Evolutionary conservation across 2,113 vertebrate genomes (phyloP), one percentile per base, ranked within the genome.

Genomic region (Rhagologus leucostigma): DNA sequence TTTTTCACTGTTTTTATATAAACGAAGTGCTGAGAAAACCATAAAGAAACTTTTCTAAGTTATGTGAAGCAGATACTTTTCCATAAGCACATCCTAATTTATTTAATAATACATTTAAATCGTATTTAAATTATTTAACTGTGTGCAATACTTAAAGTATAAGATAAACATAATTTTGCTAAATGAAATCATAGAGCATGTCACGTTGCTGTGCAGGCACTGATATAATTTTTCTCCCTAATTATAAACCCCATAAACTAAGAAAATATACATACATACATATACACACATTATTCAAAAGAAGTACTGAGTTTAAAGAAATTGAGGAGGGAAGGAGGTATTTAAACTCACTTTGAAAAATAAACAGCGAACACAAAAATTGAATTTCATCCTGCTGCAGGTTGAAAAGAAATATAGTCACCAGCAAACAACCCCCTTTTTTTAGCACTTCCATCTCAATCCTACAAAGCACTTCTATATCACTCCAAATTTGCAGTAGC

Each of bases 311-410:
- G 37, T 84, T 89, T 95, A 93, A 95, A 95, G 95, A 92, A 96
- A 94, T 80, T 83, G 73, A 91, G 75, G 78, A 84, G 74, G 84
- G 77, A 96, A 96, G 91, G 63, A 91, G 84, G 91, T 91, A 91
- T 93, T 97, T 95, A 93, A 92, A 87, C 33, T 87, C 84, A 76
- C 87, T 94, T 95, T 73, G 74, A 94, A 96, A 97, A 95, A 93
- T 93, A 96, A 95, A 95, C 93, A 96, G 62, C 0, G 2, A 94
- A 94, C 63, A 73, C 56, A 75, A 91, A 97, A 97, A 94, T 79
- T 91, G 62, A 89, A 97, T 93, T 95, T 96, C 84, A 95, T 89
- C 70, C 62, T 57, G 69, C 67, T 87, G 78, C 94, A 97, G 62
- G 77, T 94, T 94, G 91, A 93, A 95, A 95, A 95, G 87, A 84